Evolutionary conservation across 2,888 invertebrate species (phyloP), one percentile per base, ranked within the genome.

Genomic region (Panorpa germanica): DNA sequence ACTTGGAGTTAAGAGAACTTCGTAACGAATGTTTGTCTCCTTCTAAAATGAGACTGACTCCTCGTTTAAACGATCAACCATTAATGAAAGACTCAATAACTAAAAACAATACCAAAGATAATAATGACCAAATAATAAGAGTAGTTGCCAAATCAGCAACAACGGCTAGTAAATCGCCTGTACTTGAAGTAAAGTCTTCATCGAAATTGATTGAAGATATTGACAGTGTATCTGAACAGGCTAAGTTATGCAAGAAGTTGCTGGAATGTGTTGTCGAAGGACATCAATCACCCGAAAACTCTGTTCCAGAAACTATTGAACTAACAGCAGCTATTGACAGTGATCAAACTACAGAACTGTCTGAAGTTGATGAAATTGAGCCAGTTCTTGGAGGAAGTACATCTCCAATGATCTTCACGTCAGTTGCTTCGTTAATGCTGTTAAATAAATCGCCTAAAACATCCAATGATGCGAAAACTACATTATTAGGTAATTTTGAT

Each of bases 1-100:
- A 67, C n/a, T 63, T 66, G 37, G 74, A 75, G 37, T 52, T 75
- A 44, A 61, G 65, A 24, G 66, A 70, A 45, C 44, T 70, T 4
- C 44, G 54, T 21, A 49, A 47, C 31, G 55, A 50, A 35, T 50
- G 12, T 29, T 20, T 29, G 9, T 22, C 20, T 14, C 12, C 20
- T n/a, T 4, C 15, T 5, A 23, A 29, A 13, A 16, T 16, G 6
- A 22, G n/a, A 4, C 20, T 11, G 15, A 9, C 25, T 20, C 17
- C 25, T 29, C 19, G 7, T 11, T 9, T 10, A 8, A 30, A 31
- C 5, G 9, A 5, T 16, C 10, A 19, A 17, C 17, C n/a, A n/a
- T n/a, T 24, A 34, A 29, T 21, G 39, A 10, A 34, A 36, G 28
- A 35, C 38, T 27, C 44, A 37, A 57, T 59, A 20, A 54, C 50